phyloP scores from a whole-genome alignment of 37 sponge, comb jelly and placozoan species.

The Beroe forskalii region DNA sequence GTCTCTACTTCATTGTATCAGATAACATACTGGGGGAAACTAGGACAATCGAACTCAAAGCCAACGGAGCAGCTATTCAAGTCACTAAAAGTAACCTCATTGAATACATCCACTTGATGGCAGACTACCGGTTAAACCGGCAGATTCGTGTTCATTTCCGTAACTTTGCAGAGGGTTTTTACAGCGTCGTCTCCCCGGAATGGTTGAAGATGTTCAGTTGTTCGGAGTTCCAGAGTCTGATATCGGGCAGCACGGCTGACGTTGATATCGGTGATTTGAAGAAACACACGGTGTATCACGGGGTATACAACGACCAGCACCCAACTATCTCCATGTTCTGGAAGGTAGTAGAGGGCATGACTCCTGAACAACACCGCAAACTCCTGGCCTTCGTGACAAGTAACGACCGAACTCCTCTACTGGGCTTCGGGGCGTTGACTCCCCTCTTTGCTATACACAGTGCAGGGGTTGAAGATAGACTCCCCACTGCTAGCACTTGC shows the following conservation, averaged over 20 bases:
- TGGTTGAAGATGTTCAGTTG: conserved; percentile 84
- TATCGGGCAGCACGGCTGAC: conserved; percentile 21
- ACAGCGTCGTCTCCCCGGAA: conserved; percentile 71
- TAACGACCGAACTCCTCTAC: conserved; percentile 16
- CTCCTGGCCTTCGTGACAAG: conserved; percentile 58
- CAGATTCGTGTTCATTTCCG: conserved; percentile 71
- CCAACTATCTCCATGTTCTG: conserved; percentile 34
- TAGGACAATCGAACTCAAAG: conserved; percentile 73
- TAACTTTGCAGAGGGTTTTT: conserved; percentile 77
- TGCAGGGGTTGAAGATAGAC: conserved; percentile 59
- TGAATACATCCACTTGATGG: conserved; percentile 85
- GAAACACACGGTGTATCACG: conserved; percentile 37
- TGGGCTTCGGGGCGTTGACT: background rate
- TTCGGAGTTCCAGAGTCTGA: conserved; percentile 32
- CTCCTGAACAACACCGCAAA: conserved; percentile 9
- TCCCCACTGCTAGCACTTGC: conserved; percentile 58
- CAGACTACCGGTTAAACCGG: conserved; percentile 80
- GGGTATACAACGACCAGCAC: conserved; percentile 30
- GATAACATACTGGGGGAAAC: conserved; percentile 30
- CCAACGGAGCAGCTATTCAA: conserved; percentile 71
- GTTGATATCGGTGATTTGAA: background rate
- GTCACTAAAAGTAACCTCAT: conserved; percentile 79
- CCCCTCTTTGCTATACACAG: conserved; percentile 65
- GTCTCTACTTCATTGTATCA: background rate
- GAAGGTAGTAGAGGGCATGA: conserved; percentile 20